A percentile compares a stretch with the other conserved stretches of the same genome.
phyloP scores from a whole-genome alignment of 1,140 invertebrate genomes.

The Microplitis demolitor region DNA sequence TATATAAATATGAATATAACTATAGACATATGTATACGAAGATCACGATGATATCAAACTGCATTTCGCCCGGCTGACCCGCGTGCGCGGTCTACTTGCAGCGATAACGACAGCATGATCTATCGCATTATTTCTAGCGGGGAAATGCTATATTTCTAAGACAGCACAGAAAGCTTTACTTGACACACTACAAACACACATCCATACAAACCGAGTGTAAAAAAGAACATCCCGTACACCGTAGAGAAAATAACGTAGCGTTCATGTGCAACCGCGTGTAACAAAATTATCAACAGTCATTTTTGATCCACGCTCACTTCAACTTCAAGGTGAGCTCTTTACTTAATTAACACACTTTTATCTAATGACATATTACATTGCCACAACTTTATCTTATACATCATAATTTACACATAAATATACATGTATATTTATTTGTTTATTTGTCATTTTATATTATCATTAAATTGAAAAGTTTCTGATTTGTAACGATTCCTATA shows the following conservation, averaged over 20 bases:
- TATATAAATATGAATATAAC: no score
- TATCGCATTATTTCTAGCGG: conserved; percentile 26
- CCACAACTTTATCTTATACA: neutral
- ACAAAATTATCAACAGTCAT: conserved; percentile 31
- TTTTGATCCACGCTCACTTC: neutral
- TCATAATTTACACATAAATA: no score
- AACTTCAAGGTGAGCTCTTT: no score
- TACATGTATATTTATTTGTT: neutral
- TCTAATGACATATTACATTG: no score
- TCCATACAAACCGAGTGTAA: neutral
- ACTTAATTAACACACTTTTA: neutral
- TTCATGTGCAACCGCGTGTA: conserved; percentile 43
- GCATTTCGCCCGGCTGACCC: conserved; percentile 13
- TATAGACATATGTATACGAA: neutral
- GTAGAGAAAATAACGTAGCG: conserved; percentile 45
- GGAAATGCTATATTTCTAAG: conserved; percentile 15
- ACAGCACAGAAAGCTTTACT: neutral
- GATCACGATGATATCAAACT: neutral
- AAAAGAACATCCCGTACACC: conserved; percentile 34
- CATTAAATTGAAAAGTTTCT: no score
- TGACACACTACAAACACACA: neutral
- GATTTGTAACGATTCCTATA: neutral
- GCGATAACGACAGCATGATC: conserved; percentile 16
- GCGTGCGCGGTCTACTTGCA: conserved; percentile 41
- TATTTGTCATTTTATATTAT: neutral